Conservation (phyloP, 2,113 vertebrate genomes). For the Etia nguti region DNA sequence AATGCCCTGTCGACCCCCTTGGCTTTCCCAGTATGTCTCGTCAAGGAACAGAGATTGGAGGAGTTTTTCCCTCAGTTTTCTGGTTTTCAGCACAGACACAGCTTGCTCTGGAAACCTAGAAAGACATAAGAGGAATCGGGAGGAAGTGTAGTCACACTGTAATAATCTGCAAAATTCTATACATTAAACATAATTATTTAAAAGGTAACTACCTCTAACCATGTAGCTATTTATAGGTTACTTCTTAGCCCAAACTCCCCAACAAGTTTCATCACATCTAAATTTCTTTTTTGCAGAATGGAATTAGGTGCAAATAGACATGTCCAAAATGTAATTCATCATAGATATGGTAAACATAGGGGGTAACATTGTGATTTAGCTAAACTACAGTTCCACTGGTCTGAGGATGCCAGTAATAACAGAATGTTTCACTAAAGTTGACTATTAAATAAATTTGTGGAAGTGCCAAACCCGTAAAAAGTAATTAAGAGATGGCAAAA, state of each 20-base stretch:
- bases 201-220: neutral
- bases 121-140: neutral
- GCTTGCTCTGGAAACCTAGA: constrained; percentile 86
- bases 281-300: neutral
- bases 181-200: neutral
- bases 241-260: neutral
- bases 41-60: constrained; percentile 96
- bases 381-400: neutral
- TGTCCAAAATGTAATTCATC: neutral
- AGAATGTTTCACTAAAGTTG: neutral
- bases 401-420: neutral
- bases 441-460: neutral
- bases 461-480: neutral
- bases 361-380: neutral
- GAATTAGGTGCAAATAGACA: neutral
- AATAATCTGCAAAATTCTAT: neutral
- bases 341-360: neutral
- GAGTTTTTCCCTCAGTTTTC: constrained; percentile 84
- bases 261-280: neutral
- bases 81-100: constrained; percentile 83
- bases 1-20: constrained; percentile 89
- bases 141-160: neutral
- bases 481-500: neutral
- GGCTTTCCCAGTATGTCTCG: constrained; percentile 91
- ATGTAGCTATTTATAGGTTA: neutral